phyloP scores from a whole-genome alignment of 2,113 vertebrate species.

The Catharus bicknelli region DNA sequence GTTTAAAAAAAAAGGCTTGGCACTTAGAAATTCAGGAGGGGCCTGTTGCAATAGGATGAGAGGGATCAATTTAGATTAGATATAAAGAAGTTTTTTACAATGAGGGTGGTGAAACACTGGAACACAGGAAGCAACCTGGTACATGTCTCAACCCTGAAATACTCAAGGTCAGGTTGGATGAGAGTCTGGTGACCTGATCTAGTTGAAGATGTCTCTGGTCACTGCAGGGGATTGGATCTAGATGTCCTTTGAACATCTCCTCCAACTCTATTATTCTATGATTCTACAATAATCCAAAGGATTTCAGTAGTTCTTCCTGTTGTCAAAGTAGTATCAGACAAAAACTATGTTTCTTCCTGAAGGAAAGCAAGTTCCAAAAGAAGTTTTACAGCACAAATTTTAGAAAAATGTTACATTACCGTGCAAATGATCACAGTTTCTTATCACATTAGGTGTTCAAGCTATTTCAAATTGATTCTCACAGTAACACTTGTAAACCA shows the following conservation, averaged over 20 bases:
- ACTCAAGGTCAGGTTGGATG: neutral
- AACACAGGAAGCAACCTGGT: neutral
- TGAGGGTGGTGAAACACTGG: neutral
- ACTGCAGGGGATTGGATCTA: neutral
- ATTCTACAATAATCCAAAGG: neutral
- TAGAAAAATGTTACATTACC: neutral
- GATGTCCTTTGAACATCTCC: neutral
- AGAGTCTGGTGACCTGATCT: neutral
- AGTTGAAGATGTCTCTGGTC: neutral
- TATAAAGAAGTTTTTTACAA: neutral
- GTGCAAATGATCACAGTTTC: neutral
- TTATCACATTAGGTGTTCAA: neutral
- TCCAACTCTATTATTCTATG: neutral
- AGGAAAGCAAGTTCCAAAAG: neutral
- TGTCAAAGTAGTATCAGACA: neutral
- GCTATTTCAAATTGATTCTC: conserved; percentile 25
- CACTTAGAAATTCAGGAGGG: neutral
- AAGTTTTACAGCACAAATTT: neutral
- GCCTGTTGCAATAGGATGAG: neutral
- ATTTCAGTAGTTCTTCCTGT: neutral
- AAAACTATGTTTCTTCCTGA: neutral
- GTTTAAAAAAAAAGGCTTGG: neutral
- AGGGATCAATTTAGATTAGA: neutral
- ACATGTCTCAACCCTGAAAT: neutral
- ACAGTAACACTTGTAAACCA: neutral